Conservation (phyloP, 1,140 invertebrate genomes). For the Drosophila lowei region DNA sequence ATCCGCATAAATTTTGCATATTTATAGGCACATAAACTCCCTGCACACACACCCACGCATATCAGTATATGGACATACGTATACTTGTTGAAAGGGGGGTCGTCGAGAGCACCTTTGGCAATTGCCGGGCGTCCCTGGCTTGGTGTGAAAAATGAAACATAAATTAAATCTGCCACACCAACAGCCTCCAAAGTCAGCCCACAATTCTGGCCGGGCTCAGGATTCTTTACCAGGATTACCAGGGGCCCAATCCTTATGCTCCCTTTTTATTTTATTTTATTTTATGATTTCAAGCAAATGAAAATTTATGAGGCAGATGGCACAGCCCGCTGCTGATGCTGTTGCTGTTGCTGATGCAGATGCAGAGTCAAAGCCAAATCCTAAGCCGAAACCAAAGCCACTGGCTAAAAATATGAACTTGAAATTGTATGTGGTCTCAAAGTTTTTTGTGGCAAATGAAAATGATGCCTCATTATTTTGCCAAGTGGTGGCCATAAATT, state of each 20-base stretch:
- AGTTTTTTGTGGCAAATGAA: slow-evolving; percentile 68
- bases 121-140: slow-evolving; percentile 27
- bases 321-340: slow-evolving; percentile 32
- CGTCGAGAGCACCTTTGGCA: slow-evolving; percentile 43
- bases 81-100: slow-evolving; percentile 12
- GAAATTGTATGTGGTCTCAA: slow-evolving; percentile 33
- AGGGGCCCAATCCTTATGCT: slow-evolving; percentile 20
- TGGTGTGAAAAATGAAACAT: slow-evolving; percentile 60
- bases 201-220: slow-evolving; percentile 43
- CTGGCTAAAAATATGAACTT: slow-evolving; percentile 60
- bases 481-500: slow-evolving; percentile 51
- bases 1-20: slow-evolving; percentile 60
- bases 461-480: slow-evolving; percentile 73
- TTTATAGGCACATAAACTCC: slow-evolving; percentile 53
- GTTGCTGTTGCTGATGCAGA: neutral
- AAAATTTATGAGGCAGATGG: slow-evolving; percentile 72
- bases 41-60: slow-evolving; percentile 1
- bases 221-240: neutral
- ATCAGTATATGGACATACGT: slow-evolving; percentile 12
- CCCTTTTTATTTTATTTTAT: slow-evolving; percentile 29
- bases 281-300: slow-evolving; percentile 63
- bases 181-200: slow-evolving; percentile 30
- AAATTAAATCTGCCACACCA: slow-evolving; percentile 49
- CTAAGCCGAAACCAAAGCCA: slow-evolving; percentile 32
- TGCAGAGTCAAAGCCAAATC: slow-evolving; percentile 22